Evolutionary conservation across 2,797 vertebrate genomes (phyloP).

Genomic region (Characodon lateralis): DNA sequence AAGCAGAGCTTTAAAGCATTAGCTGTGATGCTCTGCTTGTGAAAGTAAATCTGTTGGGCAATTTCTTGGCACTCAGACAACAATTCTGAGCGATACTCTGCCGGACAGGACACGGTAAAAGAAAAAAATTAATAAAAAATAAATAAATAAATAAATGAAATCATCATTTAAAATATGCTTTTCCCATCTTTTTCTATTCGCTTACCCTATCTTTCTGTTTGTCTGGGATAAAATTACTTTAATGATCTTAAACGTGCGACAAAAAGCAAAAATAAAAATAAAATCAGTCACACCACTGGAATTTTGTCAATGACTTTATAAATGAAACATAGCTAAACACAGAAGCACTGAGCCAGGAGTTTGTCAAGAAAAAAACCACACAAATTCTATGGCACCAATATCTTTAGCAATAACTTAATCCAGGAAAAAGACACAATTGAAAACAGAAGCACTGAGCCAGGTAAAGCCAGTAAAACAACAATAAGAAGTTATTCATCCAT

Average conservation of each 20-base stretch:
- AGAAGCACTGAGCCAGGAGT: background rate
- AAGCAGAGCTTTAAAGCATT: too few species aligned
- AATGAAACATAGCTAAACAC: background rate
- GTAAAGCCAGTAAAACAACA: slow-evolving; percentile 1
- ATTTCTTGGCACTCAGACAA: too few species aligned
- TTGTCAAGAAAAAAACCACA: background rate
- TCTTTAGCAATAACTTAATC: background rate
- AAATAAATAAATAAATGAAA: too few species aligned
- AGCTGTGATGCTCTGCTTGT: too few species aligned
- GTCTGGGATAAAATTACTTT: too few species aligned
- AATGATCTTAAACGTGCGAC: background rate
- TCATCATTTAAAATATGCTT: too few species aligned
- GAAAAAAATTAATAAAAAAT: too few species aligned
- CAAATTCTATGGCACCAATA: background rate
- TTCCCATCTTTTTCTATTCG: too few species aligned
- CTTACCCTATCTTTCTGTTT: too few species aligned
- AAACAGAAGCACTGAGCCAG: background rate
- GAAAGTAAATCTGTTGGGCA: too few species aligned
- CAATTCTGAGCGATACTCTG: too few species aligned
- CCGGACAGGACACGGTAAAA: too few species aligned
- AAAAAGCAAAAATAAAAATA: background rate
- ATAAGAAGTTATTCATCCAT: slow-evolving; percentile 1
- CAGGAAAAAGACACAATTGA: background rate
- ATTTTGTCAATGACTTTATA: background rate
- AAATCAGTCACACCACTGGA: background rate